A percentile compares a stretch with the other conserved stretches of the same genome.
These are phyloP conservation scores for Drosophila kanekoi DNA, from an alignment of 2,888 invertebrate genomes.

Conservation along the genomic window DNA sequence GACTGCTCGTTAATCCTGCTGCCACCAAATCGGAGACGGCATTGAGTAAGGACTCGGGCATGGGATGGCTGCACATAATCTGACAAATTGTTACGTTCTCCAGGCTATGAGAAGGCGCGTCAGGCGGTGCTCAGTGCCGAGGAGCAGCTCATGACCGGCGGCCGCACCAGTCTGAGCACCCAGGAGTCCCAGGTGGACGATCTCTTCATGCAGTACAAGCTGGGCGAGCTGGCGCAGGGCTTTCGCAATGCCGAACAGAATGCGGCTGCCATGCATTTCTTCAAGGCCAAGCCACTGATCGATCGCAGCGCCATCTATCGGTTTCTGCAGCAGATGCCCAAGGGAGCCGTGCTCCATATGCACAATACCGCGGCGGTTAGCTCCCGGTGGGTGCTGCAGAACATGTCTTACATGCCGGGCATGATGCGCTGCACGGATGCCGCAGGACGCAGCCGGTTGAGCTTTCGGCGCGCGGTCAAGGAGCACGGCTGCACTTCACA, in stretches of 20 bases:
- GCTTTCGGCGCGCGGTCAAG: conserved; percentile 64
- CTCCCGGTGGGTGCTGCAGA: conserved; percentile 86
- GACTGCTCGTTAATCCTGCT: conserved; percentile 6
- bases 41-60: conserved; percentile 39
- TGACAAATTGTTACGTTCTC: too few relatives aligned
- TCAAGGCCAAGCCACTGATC: conserved; percentile 86
- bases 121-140: conserved; percentile 81
- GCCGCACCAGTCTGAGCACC: conserved; percentile 67
- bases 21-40: conserved; percentile 12
- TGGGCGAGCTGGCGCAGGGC: conserved; percentile 76
- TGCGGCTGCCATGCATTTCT: conserved; percentile 87
- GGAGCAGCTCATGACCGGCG: conserved; percentile 80
- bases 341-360: conserved; percentile 86
- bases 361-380: conserved; percentile 86
- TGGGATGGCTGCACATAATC: background rate
- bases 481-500: conserved; percentile 70
- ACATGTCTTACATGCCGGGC: conserved; percentile 86
- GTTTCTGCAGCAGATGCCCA: conserved; percentile 87
- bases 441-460: conserved; percentile 56
- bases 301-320: conserved; percentile 86
- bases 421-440: conserved; percentile 76
- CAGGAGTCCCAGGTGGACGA: conserved; percentile 78
- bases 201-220: conserved; percentile 81
- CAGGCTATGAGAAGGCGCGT: conserved; percentile 82
- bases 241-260: conserved; percentile 76